Conservation (phyloP, 1,140 invertebrate species). For the Neuroterus valhalla region DNA sequence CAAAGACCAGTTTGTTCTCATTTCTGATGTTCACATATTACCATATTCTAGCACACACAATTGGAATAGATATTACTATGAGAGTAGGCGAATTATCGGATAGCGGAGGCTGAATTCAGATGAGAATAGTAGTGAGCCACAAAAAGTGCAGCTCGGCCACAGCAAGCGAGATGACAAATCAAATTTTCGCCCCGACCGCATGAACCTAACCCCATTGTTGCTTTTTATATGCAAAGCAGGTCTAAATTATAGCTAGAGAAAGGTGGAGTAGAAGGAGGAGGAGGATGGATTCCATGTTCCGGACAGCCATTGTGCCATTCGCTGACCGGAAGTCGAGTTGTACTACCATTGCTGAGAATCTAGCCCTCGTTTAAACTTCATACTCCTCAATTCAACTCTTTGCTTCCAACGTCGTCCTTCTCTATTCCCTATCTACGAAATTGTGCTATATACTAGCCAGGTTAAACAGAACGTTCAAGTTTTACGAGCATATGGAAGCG, state of each 20-base stretch:
- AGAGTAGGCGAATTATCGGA: slow-evolving; percentile 5
- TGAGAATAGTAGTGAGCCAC: slow-evolving; percentile 23
- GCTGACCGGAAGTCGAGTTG: slow-evolving; percentile 68
- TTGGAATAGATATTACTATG: background rate
- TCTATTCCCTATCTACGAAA: background rate
- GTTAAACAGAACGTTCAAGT: background rate
- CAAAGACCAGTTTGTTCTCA: too few species aligned
- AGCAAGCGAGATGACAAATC: slow-evolving; percentile 60
- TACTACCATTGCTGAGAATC: slow-evolving; percentile 45
- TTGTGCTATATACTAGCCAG: background rate
- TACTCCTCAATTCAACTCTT: background rate
- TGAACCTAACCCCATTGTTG: slow-evolving; percentile 61
- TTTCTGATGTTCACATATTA: too few species aligned
- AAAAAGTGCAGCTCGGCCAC: slow-evolving; percentile 53
- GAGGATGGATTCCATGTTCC: slow-evolving; percentile 49
- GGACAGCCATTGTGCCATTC: slow-evolving; percentile 60
- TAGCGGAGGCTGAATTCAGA: too few species aligned
- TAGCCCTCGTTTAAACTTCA: slow-evolving; percentile 10
- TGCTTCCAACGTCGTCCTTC: background rate
- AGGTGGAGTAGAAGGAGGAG: slow-evolving; percentile 43
- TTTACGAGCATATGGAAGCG: too few species aligned
- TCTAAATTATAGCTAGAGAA: slow-evolving; percentile 63
- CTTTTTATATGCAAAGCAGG: slow-evolving; percentile 69
- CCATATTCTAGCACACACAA: too few species aligned
- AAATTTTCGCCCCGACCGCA: slow-evolving; percentile 61